These are phyloP conservation scores for Alosa alosa DNA, from an alignment of 2,113 vertebrate genomes.

Conservation along the genomic window DNA sequence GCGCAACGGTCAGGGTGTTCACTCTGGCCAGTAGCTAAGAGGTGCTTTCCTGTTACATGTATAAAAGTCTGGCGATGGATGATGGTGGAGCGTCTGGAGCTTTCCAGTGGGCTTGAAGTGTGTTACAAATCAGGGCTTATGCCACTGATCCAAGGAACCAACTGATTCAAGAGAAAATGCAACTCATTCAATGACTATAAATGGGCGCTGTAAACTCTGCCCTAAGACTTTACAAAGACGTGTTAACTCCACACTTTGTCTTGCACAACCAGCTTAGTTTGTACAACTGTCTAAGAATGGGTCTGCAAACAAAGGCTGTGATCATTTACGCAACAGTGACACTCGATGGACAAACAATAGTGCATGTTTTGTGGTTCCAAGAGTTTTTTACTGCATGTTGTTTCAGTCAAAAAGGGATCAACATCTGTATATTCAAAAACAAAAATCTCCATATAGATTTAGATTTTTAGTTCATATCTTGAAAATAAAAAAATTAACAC, in stretches of 20 bases:
- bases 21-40: not conserved
- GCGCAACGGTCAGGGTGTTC: not conserved
- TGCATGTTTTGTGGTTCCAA: not conserved
- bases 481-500: not conserved
- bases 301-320: not conserved
- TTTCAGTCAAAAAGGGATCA: not conserved
- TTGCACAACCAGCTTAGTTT: not conserved
- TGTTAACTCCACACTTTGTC: not conserved
- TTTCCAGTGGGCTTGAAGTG: no score
- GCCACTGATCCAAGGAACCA: not conserved
- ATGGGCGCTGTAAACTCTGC: not conserved
- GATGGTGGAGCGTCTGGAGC: not conserved
- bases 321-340: conserved; percentile 5
- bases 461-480: not conserved
- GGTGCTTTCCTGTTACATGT: not conserved
- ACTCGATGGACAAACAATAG: not conserved
- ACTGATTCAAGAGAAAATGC: not conserved
- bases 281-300: not conserved
- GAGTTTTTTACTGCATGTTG: not conserved
- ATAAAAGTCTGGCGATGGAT: not conserved
- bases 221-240: not conserved
- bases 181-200: not conserved
- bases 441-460: not conserved
- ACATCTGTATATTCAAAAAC: not conserved
- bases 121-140: not conserved